A percentile compares a stretch with the other conserved stretches of the same genome.
phyloP scores from a whole-genome alignment of 2,797 vertebrate species.

The Choloepus didactylus region DNA sequence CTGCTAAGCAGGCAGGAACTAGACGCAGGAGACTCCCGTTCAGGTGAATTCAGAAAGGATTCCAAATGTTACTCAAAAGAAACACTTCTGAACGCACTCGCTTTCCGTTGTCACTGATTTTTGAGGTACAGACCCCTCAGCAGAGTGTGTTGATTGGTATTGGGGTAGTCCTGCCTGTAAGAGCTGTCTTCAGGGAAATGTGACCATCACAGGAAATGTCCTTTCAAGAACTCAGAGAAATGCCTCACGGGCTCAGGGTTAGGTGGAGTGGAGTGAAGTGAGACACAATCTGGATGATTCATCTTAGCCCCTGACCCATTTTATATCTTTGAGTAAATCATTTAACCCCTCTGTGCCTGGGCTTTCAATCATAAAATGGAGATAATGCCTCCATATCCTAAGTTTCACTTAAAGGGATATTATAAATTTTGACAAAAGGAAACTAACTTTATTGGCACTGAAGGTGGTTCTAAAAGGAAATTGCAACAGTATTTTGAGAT shows the following conservation, averaged over 20 bases:
- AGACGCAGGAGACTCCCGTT: background rate
- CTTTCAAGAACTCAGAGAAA: conserved; percentile 57
- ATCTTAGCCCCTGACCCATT: conserved; percentile 48
- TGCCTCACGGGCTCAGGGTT: background rate
- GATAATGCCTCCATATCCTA: background rate
- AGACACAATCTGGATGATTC: conserved; percentile 36
- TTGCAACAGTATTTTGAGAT: conserved; percentile 42
- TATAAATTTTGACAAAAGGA: conserved; percentile 40
- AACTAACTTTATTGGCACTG: background rate
- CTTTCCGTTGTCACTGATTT: conserved; percentile 17
- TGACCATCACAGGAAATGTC: conserved; percentile 34
- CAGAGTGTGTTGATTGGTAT: background rate
- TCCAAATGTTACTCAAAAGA: background rate
- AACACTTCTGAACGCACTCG: conserved; percentile 7
- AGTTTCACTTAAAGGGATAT: conserved; percentile 2
- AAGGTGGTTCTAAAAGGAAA: background rate
- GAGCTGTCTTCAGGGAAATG: background rate
- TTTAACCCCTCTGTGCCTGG: background rate
- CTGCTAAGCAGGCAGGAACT: background rate
- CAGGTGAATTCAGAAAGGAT: background rate
- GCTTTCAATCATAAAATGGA: conserved; percentile 31
- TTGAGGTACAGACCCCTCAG: background rate
- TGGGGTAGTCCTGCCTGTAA: background rate
- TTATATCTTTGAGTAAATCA: conserved; percentile 21
- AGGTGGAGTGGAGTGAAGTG: background rate